Base-by-base conservation (phyloP, 2,113 vertebrate genomes). In the Sapayoa aenigma region DNA sequence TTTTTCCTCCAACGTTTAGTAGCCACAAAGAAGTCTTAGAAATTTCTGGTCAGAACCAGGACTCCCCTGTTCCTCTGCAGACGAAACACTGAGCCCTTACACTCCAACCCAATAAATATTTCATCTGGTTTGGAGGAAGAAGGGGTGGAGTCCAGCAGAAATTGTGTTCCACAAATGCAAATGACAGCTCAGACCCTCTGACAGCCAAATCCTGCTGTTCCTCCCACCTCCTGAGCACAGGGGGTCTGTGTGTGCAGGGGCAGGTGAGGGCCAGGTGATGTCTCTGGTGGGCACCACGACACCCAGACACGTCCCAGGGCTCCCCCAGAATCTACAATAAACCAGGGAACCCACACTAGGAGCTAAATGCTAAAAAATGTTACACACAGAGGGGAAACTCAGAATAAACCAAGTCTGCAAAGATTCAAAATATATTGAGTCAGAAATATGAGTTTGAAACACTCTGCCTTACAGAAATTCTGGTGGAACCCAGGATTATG, bases 1-100 rank as follows among this genome's bases (percentile, higher is more conserved):
- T 98, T 98, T 98, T 97, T 97, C 98, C 97, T 98, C 98, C 97
- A 97, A 98, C 97, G 96, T 98, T 98, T 97, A 97, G 95, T 97
- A 97, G 98, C 97, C 98, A 99, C 98, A 99, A 99, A 99, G 98
- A 98, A 98, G 97, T 88, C 97, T 99, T 98, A 99, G 98, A 99
- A 97, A 97, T 89, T 96, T 97, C 97, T 98, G 98, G 97, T 96
- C 96, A 98, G 90, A 94, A 96, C 96, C 97, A 97, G 96, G 98
- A 97, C 91, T 94, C 94, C 94, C 97, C 97, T 95, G 89, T 98
- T 98, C 98, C 97, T 98, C 97, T 97, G 97, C 97, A 97, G 98
- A 98, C 95, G 94, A 94, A 97, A 97, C 96, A 96, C 90, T 95
- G 93, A 96, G 95, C 67, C 87, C 72, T 95, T 90, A 95, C 97